These are phyloP conservation scores for Diogma glabrata DNA, from an alignment of 2,888 invertebrate species.

Conservation along the genomic window DNA sequence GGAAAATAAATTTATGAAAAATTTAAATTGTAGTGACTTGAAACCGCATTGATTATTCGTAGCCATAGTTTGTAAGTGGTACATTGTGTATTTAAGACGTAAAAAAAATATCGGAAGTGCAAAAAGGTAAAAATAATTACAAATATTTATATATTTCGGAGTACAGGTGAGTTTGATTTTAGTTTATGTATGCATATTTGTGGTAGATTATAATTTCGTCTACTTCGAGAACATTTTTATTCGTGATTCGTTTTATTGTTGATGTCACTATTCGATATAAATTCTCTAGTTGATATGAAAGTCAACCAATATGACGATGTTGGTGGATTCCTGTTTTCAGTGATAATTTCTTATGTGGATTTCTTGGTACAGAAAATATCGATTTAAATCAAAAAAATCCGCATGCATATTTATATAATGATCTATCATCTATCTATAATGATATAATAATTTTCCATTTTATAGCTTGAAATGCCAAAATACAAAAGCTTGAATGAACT, in stretches of 20 bases:
- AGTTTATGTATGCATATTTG: too few species aligned
- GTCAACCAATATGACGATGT: neutral
- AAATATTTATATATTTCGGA: neutral
- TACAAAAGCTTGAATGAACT: neutral
- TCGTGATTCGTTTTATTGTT: too few species aligned
- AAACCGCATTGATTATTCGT: too few species aligned
- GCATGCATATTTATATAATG: neutral
- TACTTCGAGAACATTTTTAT: too few species aligned
- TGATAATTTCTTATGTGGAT: neutral
- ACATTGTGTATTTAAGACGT: neutral
- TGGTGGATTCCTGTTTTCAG: neutral
- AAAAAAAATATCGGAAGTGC: too few species aligned
- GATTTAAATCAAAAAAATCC: neutral
- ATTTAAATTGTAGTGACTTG: too few species aligned
- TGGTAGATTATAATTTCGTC: too few species aligned
- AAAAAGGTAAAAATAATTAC: neutral
- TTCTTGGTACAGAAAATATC: neutral
- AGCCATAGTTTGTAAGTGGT: neutral
- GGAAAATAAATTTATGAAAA: too few species aligned
- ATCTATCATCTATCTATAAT: neutral
- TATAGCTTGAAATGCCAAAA: slow-evolving; percentile 1
- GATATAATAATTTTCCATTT: neutral
- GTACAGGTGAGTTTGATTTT: neutral
- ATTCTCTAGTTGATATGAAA: too few species aligned
- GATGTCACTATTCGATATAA: too few species aligned